Percentiles rank a stretch among this genome's conserved stretches.
Evolutionary conservation across 1,140 invertebrate species (phyloP).

Genomic region (Drosophila punjabiensis): DNA sequence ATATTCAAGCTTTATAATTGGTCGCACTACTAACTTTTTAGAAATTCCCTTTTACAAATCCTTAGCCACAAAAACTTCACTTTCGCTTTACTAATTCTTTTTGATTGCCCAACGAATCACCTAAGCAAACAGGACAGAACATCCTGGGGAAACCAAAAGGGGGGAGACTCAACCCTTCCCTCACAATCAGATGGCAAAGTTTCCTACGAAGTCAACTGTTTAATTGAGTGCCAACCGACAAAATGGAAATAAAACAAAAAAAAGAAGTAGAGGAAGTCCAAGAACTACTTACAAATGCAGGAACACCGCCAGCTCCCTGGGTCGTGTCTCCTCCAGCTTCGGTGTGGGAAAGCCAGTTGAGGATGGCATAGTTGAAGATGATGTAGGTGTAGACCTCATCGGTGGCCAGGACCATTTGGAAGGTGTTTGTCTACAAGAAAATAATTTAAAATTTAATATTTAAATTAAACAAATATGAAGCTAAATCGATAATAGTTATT

Average conservation of each 20-base stretch:
- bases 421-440: constrained; percentile 93
- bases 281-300: constrained; percentile 92
- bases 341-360: constrained; percentile 96
- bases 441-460: not conserved
- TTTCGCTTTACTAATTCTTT: not conserved
- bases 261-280: not conserved
- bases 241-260: constrained; percentile 14
- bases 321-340: constrained; percentile 96
- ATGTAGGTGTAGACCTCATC: constrained; percentile 97
- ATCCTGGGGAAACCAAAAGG: constrained; percentile 1
- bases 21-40: not conserved
- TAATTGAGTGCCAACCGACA: constrained; percentile 59
- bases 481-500: not conserved
- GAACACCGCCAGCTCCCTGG: constrained; percentile 93
- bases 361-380: constrained; percentile 96
- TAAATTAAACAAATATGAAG: not conserved
- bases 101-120: constrained; percentile 29
- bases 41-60: not conserved
- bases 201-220: constrained; percentile 47
- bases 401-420: constrained; percentile 96
- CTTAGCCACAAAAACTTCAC: constrained; percentile 6
- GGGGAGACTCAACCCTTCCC: not conserved
- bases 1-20: not conserved
- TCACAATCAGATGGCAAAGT: constrained; percentile 26
- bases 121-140: constrained; percentile 20